Percentiles rank a stretch among this genome's conserved stretches.
These are phyloP conservation scores for Cichladusa arquata DNA, from an alignment of 2,113 vertebrate genomes.

Conservation along the genomic window DNA sequence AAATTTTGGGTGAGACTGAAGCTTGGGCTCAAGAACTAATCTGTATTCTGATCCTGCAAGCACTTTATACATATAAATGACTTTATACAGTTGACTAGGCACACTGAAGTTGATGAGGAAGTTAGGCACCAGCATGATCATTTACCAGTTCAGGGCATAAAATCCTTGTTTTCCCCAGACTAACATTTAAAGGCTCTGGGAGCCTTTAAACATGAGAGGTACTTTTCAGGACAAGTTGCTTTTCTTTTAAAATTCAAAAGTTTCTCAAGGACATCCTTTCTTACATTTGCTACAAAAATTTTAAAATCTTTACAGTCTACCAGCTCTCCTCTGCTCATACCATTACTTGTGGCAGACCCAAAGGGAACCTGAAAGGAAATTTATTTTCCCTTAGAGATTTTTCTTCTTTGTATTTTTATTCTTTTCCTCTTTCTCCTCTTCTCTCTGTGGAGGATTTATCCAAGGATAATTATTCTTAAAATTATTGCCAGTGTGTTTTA, in stretches of 20 bases:
- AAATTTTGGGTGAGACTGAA: not conserved
- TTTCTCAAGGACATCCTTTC: not conserved
- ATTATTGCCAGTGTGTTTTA: not conserved
- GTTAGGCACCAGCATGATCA: not conserved
- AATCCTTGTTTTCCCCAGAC: constrained; percentile 15
- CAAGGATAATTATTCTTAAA: not conserved
- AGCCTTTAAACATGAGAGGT: not conserved
- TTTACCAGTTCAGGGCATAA: constrained; percentile 27
- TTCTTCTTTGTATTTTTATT: not conserved
- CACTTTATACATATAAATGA: not conserved
- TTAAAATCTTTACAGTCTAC: not conserved
- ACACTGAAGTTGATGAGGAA: not conserved
- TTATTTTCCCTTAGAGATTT: not conserved
- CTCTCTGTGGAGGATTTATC: not conserved
- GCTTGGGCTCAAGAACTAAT: not conserved
- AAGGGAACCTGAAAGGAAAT: not conserved
- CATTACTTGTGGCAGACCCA: not conserved
- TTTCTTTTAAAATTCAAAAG: not conserved
- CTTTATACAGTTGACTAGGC: constrained; percentile 23
- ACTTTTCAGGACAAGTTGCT: not conserved
- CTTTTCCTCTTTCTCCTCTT: not conserved
- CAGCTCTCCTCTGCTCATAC: not conserved
- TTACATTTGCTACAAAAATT: not conserved
- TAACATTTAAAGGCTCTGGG: not conserved
- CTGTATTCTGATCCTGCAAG: constrained; percentile 26